phyloP scores from a whole-genome alignment of 2,888 invertebrate genomes.

The Bhutanitis thaidina region DNA sequence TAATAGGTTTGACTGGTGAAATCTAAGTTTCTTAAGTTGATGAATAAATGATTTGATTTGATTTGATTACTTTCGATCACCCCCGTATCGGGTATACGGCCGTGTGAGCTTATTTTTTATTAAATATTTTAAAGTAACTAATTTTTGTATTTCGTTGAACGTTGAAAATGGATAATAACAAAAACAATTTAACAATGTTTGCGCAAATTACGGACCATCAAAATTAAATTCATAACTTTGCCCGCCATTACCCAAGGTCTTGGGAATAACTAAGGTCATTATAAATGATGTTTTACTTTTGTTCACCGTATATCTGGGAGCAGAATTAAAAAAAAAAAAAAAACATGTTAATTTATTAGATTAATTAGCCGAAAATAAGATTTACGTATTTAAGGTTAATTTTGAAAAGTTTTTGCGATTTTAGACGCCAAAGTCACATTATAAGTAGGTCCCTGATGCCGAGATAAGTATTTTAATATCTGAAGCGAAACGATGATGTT shows the following conservation, averaged over 20 bases:
- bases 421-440: neutral
- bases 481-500: conserved; percentile 13
- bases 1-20: too few species aligned
- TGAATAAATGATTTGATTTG: too few species aligned
- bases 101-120: too few species aligned
- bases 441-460: neutral
- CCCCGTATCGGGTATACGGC: too few species aligned
- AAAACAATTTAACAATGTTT: too few species aligned
- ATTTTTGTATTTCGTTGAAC: too few species aligned
- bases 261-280: neutral
- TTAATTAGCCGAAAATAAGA: conserved; percentile 37
- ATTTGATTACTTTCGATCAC: too few species aligned
- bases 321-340: conserved; percentile 7
- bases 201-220: neutral
- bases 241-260: conserved; percentile 6
- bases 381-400: conserved; percentile 23
- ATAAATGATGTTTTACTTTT: neutral
- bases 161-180: too few species aligned
- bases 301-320: neutral
- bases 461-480: conserved; percentile 8
- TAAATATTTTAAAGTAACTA: too few species aligned
- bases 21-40: too few species aligned
- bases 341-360: conserved; percentile 31
- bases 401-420: conserved; percentile 20
- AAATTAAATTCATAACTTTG: neutral